Evolutionary conservation across 2,888 invertebrate species (phyloP).

Genomic region (Stenodema calcarata): DNA sequence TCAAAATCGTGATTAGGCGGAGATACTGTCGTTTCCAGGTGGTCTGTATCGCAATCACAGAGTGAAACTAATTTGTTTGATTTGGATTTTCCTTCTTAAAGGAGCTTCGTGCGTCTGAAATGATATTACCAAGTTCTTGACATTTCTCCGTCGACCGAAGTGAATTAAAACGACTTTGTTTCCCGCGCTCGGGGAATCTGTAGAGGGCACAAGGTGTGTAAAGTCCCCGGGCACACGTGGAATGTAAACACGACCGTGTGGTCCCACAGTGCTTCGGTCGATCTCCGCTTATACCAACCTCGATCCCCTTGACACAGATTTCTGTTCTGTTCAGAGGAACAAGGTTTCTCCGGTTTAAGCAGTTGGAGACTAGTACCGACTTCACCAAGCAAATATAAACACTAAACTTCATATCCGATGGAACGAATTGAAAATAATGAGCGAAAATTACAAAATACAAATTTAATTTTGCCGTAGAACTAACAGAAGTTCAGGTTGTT

Average conservation of each 20-base stretch:
- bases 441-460: no score
- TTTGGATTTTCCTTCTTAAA: neutral
- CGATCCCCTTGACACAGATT: neutral
- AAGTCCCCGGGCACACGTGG: no score
- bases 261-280: neutral
- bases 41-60: neutral
- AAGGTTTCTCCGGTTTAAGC: no score
- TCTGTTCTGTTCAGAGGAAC: neutral
- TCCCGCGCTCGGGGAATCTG: neutral
- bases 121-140: neutral
- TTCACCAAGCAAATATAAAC: no score
- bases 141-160: no score
- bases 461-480: no score
- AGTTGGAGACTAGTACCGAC: no score
- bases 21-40: neutral
- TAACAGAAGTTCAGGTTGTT: no score
- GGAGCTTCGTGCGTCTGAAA: neutral
- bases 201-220: neutral
- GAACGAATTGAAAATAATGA: no score
- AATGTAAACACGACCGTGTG: neutral
- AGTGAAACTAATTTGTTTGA: neutral
- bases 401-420: no score
- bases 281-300: neutral
- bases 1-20: neutral
- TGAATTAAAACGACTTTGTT: no score